These are phyloP conservation scores for Microplitis demolitor DNA, from an alignment of 1,140 invertebrate genomes.

Conservation along the genomic window DNA sequence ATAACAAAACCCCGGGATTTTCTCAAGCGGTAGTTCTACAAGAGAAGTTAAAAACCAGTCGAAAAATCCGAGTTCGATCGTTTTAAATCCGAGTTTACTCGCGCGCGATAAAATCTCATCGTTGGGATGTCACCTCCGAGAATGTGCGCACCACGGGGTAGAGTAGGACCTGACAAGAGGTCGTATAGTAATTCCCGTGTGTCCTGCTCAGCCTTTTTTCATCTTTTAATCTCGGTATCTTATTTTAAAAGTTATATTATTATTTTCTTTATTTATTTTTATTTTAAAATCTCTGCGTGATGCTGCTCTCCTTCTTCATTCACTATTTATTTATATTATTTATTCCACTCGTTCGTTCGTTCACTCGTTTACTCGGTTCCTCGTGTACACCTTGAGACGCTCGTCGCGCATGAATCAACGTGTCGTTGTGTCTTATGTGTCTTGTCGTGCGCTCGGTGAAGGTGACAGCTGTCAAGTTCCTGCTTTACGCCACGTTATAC, in stretches of 20 bases:
- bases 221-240: no score
- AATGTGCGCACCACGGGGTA: conserved; percentile 13
- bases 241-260: not conserved
- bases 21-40: no score
- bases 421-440: conserved; percentile 19
- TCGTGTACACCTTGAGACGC: not conserved
- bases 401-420: conserved; percentile 19
- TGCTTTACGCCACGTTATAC: not conserved
- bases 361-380: not conserved
- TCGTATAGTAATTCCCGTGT: not conserved
- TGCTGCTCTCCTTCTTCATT: no score
- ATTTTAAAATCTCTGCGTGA: no score
- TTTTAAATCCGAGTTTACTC: conserved; percentile 2
- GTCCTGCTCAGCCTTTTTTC: conserved; percentile 4
- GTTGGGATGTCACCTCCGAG: conserved; percentile 6
- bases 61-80: not conserved
- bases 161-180: conserved; percentile 10
- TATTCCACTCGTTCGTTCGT: not conserved
- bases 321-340: not conserved
- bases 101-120: conserved; percentile 12
- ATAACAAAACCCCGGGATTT: no score
- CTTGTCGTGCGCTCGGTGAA: conserved; percentile 6
- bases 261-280: no score
- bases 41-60: no score
- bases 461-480: conserved; percentile 18